Conservation (phyloP, 2,797 vertebrate species). For the Xiphorhynchus erythropygius region DNA sequence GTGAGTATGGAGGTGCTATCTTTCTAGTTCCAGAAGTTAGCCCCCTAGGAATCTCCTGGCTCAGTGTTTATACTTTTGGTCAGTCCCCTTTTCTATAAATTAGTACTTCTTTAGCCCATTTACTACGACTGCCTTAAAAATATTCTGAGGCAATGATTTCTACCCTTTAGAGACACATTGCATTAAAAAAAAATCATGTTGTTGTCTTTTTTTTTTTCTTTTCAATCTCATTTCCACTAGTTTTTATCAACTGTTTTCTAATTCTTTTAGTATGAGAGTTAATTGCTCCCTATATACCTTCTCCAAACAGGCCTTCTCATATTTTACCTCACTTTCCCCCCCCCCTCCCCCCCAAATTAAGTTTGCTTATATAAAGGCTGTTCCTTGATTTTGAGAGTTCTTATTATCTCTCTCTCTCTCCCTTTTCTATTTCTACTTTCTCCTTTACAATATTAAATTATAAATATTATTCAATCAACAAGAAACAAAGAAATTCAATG, state of each 20-base stretch:
- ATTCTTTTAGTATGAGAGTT: not conserved
- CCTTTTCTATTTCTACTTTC: not conserved
- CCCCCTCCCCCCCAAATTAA: not conserved
- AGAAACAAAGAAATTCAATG: not conserved
- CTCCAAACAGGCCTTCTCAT: not conserved
- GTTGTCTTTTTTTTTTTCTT: not conserved
- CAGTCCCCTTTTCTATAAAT: not conserved
- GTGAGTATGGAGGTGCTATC: not conserved
- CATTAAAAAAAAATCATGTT: not conserved
- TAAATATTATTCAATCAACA: not conserved
- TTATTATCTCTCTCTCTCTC: not conserved
- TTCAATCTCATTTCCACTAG: not conserved
- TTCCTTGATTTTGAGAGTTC: not conserved
- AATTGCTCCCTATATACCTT: not conserved
- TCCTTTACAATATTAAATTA: not conserved
- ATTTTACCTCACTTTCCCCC: not conserved
- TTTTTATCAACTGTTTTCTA: not conserved
- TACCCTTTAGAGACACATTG: not conserved
- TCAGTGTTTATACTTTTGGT: not conserved
- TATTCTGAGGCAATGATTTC: not conserved
- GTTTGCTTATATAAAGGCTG: not conserved
- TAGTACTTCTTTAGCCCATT: not conserved
- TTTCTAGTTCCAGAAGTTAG: not conserved
- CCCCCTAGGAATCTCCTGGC: not conserved
- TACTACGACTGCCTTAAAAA: not conserved